phyloP scores from a whole-genome alignment of 2,888 invertebrate genomes.

The Julus scandinavius region DNA sequence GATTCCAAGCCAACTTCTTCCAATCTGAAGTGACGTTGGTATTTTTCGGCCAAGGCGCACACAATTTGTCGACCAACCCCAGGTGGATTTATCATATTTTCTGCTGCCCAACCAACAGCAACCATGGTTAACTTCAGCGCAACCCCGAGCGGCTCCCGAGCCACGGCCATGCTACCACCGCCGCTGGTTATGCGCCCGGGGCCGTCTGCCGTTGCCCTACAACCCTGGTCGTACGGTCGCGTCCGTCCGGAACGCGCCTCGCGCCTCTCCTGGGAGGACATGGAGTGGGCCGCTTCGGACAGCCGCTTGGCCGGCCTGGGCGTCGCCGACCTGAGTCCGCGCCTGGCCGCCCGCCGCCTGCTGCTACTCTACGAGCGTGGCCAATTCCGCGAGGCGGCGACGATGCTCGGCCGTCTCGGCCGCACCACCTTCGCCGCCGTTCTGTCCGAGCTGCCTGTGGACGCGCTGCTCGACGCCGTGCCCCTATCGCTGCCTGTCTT shows the following conservation, averaged over 20 bases:
- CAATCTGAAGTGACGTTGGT: no score
- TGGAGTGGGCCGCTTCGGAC: slow-evolving; percentile 61
- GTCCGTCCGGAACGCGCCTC: slow-evolving; percentile 57
- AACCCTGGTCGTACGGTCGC: neutral
- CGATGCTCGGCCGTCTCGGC: slow-evolving; percentile 82
- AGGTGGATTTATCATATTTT: no score
- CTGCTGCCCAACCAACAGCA: no score
- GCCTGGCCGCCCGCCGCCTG: slow-evolving; percentile 71
- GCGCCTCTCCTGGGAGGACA: slow-evolving; percentile 62
- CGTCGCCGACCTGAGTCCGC: slow-evolving; percentile 67
- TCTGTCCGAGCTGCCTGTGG: slow-evolving; percentile 80
- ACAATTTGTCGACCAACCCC: no score
- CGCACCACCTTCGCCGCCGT: slow-evolving; percentile 79
- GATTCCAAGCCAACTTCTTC: no score
- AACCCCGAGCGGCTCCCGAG: neutral
- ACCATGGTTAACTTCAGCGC: neutral
- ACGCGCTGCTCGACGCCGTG: slow-evolving; percentile 86
- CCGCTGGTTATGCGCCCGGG: neutral
- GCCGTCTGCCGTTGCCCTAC: neutral
- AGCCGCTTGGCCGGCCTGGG: slow-evolving; percentile 60
- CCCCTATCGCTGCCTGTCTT: slow-evolving; percentile 88
- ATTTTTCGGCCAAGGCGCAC: no score
- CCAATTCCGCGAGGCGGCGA: slow-evolving; percentile 90
- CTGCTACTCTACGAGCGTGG: slow-evolving; percentile 86
- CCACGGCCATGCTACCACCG: neutral